Conservation (phyloP, 2,113 vertebrate species). For the Genyomyrus donnyi region DNA sequence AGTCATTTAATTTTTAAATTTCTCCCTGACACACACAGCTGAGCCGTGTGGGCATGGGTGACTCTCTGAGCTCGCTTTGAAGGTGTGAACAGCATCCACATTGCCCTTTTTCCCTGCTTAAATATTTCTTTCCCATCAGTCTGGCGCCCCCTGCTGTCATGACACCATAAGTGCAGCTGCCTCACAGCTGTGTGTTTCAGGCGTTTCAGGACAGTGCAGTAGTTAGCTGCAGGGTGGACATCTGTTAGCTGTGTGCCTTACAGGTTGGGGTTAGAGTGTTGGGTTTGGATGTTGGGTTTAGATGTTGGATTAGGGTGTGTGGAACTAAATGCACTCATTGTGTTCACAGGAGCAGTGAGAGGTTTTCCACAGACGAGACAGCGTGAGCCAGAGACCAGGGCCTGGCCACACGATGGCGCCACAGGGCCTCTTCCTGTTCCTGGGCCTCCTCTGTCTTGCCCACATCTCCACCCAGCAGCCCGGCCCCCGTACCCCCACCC, state of each 20-base stretch:
- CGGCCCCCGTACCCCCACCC: constrained; percentile 68
- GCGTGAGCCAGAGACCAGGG: constrained; percentile 2
- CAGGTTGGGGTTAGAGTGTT: neutral
- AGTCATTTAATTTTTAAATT: neutral
- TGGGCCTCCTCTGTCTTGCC: constrained; percentile 49
- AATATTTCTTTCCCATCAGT: neutral
- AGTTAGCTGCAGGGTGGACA: neutral
- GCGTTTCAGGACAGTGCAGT: neutral
- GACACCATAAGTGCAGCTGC: neutral
- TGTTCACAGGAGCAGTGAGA: constrained; percentile 24
- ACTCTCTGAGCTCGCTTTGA: neutral
- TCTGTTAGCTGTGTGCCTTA: neutral
- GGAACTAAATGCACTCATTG: neutral
- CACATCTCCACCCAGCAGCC: constrained; percentile 69
- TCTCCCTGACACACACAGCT: neutral
- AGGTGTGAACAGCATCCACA: neutral
- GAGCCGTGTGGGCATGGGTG: neutral
- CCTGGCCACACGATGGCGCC: constrained; percentile 45
- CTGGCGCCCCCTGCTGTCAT: neutral
- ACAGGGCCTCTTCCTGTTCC: constrained; percentile 51
- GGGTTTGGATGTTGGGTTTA: neutral
- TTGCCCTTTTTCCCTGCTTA: neutral
- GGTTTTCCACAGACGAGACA: constrained; percentile 24
- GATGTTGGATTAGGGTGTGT: neutral
- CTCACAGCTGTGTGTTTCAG: neutral